These are phyloP conservation scores for Lethocerus indicus DNA, from an alignment of 1,140 invertebrate genomes.

Conservation along the genomic window DNA sequence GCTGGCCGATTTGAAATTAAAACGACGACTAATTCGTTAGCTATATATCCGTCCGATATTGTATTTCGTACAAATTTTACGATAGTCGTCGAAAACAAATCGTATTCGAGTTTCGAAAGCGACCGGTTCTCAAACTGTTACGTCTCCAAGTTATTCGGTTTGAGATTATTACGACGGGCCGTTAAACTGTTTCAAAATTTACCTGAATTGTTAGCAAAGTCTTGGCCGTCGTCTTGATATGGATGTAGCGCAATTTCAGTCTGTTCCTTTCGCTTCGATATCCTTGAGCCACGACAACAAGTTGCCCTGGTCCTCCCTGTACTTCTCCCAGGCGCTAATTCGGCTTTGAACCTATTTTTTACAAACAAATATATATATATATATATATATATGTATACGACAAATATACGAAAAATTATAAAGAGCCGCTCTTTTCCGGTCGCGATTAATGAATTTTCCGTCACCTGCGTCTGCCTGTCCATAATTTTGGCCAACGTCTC, in stretches of 20 bases:
- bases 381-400: background rate
- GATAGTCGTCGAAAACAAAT: no score
- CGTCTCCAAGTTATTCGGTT: no score
- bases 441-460: no score
- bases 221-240: conserved; percentile 52
- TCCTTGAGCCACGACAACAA: conserved; percentile 62
- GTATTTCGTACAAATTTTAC: no score
- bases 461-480: conserved; percentile 51
- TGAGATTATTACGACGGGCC: no score
- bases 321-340: conserved; percentile 63
- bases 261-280: conserved; percentile 58
- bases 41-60: no score
- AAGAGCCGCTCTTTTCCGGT: background rate
- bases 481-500: conserved; percentile 65
- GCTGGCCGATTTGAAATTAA: no score
- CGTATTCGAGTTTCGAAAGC: no score
- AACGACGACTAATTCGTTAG: no score
- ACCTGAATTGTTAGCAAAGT: conserved; percentile 41
- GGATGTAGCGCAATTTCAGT: conserved; percentile 61
- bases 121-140: no score
- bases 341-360: conserved; percentile 34
- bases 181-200: conserved; percentile 4
- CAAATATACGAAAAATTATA: background rate
- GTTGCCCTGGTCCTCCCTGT: conserved; percentile 50
- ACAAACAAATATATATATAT: background rate